A percentile compares a stretch with the other conserved stretches of the same genome.
phyloP scores from a whole-genome alignment of 2,113 vertebrate genomes.

The Neolamprologus hecqui region DNA sequence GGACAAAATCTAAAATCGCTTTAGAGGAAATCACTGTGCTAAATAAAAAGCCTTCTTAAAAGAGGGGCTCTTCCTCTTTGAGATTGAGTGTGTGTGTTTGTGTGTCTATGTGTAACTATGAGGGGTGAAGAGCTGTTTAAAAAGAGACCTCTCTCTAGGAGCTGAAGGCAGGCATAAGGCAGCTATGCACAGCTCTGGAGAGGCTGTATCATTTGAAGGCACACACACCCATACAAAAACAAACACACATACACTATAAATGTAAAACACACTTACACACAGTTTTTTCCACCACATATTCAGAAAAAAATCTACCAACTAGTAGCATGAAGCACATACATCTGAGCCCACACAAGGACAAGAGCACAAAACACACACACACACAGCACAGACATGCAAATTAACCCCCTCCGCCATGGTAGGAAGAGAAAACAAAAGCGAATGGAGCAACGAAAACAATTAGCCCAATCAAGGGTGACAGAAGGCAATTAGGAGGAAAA shows the following conservation, averaged over 20 bases:
- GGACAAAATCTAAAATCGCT: neutral
- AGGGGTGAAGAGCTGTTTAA: slow-evolving; percentile 1
- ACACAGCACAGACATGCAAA: slow-evolving; percentile 27
- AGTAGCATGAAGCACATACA: neutral
- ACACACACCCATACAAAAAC: neutral
- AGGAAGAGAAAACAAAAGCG: slow-evolving; percentile 54
- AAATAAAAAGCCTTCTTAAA: slow-evolving; percentile 15
- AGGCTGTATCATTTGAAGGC: slow-evolving; percentile 3
- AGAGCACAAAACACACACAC: neutral
- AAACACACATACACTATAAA: neutral
- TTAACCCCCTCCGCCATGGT: slow-evolving; percentile 1
- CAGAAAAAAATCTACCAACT: neutral
- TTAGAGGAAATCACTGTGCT: neutral
- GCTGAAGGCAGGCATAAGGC: neutral
- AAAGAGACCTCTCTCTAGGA: neutral
- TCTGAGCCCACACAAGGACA: neutral
- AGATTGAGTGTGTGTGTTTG: neutral
- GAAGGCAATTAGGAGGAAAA: slow-evolving; percentile 61
- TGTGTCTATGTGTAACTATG: neutral
- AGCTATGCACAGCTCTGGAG: neutral
- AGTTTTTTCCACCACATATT: neutral
- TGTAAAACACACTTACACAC: neutral
- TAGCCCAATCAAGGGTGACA: slow-evolving; percentile 66
- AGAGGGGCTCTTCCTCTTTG: neutral
- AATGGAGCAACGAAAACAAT: slow-evolving; percentile 52